phyloP scores from a whole-genome alignment of 1,140 invertebrate species.

The Lepidurus packardi region DNA sequence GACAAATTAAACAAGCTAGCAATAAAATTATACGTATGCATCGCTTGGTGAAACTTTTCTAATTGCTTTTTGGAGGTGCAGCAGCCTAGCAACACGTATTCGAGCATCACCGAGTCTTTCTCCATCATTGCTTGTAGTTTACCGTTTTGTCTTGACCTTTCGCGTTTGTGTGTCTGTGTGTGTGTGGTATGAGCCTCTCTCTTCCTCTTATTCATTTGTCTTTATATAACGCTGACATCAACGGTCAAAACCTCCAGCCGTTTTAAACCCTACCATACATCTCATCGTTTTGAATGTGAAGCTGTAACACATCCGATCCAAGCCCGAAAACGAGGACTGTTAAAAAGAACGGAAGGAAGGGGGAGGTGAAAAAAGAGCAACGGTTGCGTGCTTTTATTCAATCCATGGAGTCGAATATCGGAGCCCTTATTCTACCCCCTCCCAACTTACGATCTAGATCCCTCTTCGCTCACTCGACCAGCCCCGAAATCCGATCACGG shows the following conservation, averaged over 20 bases:
- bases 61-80: background rate
- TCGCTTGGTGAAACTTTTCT: background rate
- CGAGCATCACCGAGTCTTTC: background rate
- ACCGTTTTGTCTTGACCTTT: conserved; percentile 1
- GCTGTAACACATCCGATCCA: background rate
- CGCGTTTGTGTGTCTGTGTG: background rate
- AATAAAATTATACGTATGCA: background rate
- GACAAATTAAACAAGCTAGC: background rate
- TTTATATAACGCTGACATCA: conserved; percentile 14
- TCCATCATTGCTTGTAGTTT: background rate
- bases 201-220: background rate
- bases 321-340: background rate
- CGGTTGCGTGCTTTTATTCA: conserved; percentile 4
- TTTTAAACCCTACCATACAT: background rate
- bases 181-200: background rate
- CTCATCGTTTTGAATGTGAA: background rate
- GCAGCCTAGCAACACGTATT: background rate
- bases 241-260: conserved; percentile 3
- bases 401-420: conserved; percentile 2
- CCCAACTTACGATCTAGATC: background rate
- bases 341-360: conserved; percentile 6
- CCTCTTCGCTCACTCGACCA: background rate
- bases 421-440: background rate
- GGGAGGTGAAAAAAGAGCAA: background rate
- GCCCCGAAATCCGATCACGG: background rate